Conservation (phyloP, 2,797 vertebrate species). For the Agapornis canus region DNA sequence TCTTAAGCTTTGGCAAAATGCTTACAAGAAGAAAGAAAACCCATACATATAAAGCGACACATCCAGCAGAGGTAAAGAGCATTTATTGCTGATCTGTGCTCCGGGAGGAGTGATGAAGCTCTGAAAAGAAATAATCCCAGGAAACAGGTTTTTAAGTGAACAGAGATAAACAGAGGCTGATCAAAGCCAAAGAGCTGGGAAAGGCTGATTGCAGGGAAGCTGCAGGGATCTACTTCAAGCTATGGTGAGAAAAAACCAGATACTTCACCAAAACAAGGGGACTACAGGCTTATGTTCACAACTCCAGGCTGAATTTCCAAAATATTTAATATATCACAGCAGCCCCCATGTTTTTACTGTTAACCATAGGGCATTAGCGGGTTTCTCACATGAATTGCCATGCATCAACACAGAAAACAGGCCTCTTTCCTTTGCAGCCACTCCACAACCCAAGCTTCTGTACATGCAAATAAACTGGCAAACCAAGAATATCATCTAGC, state of each 20-base stretch:
- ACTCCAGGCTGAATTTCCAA: background rate
- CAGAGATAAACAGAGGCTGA: background rate
- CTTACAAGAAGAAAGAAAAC: background rate
- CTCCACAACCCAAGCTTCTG: background rate
- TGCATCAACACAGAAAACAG: background rate
- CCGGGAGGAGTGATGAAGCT: background rate
- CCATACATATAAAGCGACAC: background rate
- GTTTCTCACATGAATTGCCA: background rate
- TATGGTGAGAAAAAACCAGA: background rate
- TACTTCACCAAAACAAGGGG: background rate
- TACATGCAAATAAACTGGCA: background rate
- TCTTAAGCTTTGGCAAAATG: background rate
- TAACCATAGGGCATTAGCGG: background rate
- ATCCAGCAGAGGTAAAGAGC: background rate
- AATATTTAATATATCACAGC: background rate
- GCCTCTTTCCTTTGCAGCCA: background rate
- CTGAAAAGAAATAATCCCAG: constrained; percentile 15
- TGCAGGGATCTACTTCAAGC: background rate
- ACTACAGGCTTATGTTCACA: background rate
- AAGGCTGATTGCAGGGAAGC: background rate
- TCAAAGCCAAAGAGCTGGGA: constrained; percentile 4
- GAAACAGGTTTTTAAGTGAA: background rate
- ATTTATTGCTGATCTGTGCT: constrained; percentile 5
- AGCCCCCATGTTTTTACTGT: background rate
- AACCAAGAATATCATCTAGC: background rate